phyloP scores from a whole-genome alignment of 2,888 invertebrate genomes.

The Kuschelorhynchus macadamiae region DNA sequence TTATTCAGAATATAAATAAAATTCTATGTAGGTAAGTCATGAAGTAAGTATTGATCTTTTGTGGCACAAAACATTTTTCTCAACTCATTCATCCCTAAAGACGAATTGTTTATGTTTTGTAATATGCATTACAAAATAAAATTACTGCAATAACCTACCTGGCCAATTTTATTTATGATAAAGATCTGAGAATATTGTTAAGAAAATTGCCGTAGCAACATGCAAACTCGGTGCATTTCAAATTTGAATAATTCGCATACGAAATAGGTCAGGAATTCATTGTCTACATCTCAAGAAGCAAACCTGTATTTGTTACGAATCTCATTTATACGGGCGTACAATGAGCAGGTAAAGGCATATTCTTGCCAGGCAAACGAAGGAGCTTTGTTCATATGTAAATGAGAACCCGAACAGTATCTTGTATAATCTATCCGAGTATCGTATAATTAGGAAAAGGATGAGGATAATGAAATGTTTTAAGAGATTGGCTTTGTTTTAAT shows the following conservation, averaged over 20 bases:
- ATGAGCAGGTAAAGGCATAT: constrained; percentile 1
- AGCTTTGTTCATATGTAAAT: constrained; percentile 27
- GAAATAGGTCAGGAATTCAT: constrained; percentile 8
- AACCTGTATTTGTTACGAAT: constrained; percentile 23
- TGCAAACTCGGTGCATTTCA: not conserved
- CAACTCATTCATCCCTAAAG: no score
- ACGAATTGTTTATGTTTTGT: no score
- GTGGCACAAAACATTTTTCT: no score
- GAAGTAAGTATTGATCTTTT: no score
- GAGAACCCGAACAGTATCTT: constrained; percentile 3
- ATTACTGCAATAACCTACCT: no score
- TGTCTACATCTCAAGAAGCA: constrained; percentile 10
- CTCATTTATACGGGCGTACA: constrained; percentile 8
- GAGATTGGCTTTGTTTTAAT: no score
- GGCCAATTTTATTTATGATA: no score
- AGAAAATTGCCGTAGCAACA: no score
- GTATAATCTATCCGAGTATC: not conserved
- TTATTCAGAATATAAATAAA: no score
- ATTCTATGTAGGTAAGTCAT: no score
- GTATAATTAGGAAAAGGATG: not conserved
- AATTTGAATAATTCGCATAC: constrained; percentile 9
- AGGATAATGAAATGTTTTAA: not conserved
- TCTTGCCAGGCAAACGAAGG: constrained; percentile 8
- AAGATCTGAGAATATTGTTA: no score
- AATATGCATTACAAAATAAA: no score